Base-by-base conservation (phyloP, 2,888 invertebrate species). In the Drosophila atroscutellata region DNA sequence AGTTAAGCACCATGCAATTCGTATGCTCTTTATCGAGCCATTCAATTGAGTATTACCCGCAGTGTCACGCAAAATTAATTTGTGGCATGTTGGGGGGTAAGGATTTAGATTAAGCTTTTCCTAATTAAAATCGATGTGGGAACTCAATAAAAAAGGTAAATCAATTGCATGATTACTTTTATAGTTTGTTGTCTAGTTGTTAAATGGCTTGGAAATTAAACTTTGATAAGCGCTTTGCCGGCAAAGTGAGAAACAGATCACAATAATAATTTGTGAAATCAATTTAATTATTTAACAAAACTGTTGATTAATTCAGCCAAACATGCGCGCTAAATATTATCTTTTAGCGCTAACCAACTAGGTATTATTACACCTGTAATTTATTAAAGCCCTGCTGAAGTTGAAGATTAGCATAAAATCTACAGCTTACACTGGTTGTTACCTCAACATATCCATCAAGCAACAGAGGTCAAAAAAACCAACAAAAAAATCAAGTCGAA, bases 1-100 rank as follows among this genome's bases (percentile, higher is more conserved):
- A 81, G 88, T 56, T 77, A 56, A 39, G 59, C 63, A 51, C 7
- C 71, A 68, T 87, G 83, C 78, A 81, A 79, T 72, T 84, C 68
- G 71, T 42, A 77, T 74, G 86, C 69, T 74, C 83, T 87, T 81
- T 77, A 70, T 75, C 57, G 76, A 47, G 55, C 20, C 63, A 72
- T 71, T 72, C 68, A 59, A 72, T 79, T 64, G 73, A 64, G 71
- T 86, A 74, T 80, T 77, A 72, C 66, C 72, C 72, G 36, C 37
- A 36, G 8, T n/a, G 18, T 7, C 36, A 49, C 26, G 59, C 20
- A 39, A 72, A 30, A 50, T 58, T 63, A 42, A 37, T 50, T 52
- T 73, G 57, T 58, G 37, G 57, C 45, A 50, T 18, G 2, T 34
- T n/a, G 13, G 42, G 47, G 28, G 15, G 9, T 49, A 28, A 3